Evolutionary conservation across 64 coral and sea anemone genomes (phyloP).

Genomic region (Hydrozoanthus tunicans): DNA sequence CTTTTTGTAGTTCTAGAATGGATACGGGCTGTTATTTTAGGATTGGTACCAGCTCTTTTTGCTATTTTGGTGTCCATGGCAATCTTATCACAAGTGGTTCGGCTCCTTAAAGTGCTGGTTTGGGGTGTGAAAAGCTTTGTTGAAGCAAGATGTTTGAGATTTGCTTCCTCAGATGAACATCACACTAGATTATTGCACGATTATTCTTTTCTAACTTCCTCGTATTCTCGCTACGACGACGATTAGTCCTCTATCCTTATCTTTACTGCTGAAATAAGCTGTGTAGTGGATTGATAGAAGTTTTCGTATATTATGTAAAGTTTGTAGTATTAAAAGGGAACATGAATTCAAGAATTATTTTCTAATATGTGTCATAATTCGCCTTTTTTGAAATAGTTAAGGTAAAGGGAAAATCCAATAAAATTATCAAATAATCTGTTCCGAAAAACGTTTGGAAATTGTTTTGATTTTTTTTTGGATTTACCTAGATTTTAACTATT

Average conservation of each 20-base stretch:
- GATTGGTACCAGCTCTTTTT: constrained; percentile 42
- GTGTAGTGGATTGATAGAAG: too few relatives aligned
- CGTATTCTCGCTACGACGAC: neutral
- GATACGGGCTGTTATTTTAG: constrained; percentile 28
- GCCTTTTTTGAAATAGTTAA: too few relatives aligned
- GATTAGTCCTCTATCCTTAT: neutral
- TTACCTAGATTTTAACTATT: too few relatives aligned
- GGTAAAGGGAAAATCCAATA: too few relatives aligned
- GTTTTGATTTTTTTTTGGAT: too few relatives aligned
- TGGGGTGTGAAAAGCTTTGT: neutral
- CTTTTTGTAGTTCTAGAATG: constrained; percentile 49
- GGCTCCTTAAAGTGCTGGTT: constrained; percentile 16
- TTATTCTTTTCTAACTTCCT: neutral
- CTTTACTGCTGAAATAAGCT: too few relatives aligned
- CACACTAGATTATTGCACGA: constrained; percentile 27
- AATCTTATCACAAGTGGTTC: constrained; percentile 58
- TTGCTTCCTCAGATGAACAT: neutral
- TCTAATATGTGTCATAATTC: too few relatives aligned
- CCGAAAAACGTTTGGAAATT: too few relatives aligned
- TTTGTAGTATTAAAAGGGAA: too few relatives aligned
- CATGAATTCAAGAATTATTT: too few relatives aligned
- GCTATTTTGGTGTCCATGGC: constrained; percentile 33
- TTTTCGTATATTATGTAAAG: too few relatives aligned
- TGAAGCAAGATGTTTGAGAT: neutral
- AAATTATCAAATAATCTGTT: too few relatives aligned